A percentile compares a stretch with the other conserved stretches of the same genome.
Conservation (phyloP, 2,888 invertebrate genomes). For the Neocrepidodera transversa region DNA sequence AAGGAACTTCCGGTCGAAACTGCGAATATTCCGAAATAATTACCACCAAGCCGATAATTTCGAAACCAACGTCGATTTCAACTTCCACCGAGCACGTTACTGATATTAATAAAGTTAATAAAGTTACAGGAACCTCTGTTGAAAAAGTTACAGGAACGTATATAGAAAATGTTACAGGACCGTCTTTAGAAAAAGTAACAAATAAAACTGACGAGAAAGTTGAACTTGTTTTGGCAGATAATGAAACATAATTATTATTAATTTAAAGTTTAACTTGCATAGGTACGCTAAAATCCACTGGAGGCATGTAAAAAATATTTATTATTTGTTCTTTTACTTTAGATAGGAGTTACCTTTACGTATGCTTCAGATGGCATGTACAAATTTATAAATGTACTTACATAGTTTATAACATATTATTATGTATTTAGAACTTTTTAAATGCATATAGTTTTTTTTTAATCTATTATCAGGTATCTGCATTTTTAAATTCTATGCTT, state of each 20-base stretch:
- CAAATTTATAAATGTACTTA: too few species aligned
- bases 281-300: too few species aligned
- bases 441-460: too few species aligned
- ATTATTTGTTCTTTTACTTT: too few species aligned
- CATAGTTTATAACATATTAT: too few species aligned
- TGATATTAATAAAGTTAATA: constrained; percentile 1
- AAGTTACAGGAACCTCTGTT: constrained; percentile 1
- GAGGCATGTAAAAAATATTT: too few species aligned
- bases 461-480: too few species aligned
- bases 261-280: too few species aligned
- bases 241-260: constrained; percentile 8
- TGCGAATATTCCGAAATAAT: constrained; percentile 69
- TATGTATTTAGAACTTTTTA: too few species aligned
- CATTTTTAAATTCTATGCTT: too few species aligned
- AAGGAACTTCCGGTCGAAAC: constrained; percentile 76
- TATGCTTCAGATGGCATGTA: too few species aligned
- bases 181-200: neutral
- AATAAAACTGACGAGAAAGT: constrained; percentile 3
- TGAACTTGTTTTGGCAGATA: neutral
- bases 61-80: neutral
- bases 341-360: too few species aligned
- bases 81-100: neutral
- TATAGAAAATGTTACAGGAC: constrained; percentile 3
- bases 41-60: constrained; percentile 30
- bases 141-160: constrained; percentile 5